Evolutionary conservation across 2,797 vertebrate genomes (phyloP).

Genomic region (Manis crassicaudata): DNA sequence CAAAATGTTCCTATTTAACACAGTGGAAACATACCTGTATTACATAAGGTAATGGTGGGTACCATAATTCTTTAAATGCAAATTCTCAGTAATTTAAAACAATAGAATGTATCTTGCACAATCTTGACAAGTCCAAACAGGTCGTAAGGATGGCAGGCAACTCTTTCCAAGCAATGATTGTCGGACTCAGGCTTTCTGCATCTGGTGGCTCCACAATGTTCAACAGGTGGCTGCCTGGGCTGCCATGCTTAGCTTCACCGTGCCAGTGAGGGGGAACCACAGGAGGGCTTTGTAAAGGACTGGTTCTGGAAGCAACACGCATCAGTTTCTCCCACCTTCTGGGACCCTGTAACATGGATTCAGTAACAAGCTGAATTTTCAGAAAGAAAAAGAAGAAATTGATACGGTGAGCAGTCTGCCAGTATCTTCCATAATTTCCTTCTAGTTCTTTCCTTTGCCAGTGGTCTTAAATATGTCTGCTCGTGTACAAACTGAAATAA

Average conservation of each 20-base stretch:
- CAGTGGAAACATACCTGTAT: neutral
- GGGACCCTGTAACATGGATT: neutral
- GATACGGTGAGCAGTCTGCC: neutral
- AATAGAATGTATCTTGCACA: neutral
- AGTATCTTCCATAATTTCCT: neutral
- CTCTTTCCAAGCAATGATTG: neutral
- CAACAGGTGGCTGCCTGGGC: neutral
- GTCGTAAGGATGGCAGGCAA: neutral
- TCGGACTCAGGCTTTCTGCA: neutral
- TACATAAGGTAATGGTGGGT: neutral
- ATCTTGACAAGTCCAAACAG: neutral
- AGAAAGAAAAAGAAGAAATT: neutral
- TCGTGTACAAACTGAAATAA: neutral
- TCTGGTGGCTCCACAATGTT: neutral
- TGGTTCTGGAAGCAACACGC: neutral
- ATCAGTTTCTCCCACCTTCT: neutral
- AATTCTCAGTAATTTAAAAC: neutral
- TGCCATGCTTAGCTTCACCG: neutral
- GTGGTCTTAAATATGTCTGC: neutral
- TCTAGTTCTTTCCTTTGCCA: neutral
- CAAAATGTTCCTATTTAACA: neutral
- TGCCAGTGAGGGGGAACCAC: neutral
- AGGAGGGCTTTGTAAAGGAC: neutral
- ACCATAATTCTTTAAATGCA: neutral
- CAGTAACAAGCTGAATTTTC: neutral